Conservation (phyloP, 2,797 vertebrate species). For the Eupleurogrammus muticus region DNA sequence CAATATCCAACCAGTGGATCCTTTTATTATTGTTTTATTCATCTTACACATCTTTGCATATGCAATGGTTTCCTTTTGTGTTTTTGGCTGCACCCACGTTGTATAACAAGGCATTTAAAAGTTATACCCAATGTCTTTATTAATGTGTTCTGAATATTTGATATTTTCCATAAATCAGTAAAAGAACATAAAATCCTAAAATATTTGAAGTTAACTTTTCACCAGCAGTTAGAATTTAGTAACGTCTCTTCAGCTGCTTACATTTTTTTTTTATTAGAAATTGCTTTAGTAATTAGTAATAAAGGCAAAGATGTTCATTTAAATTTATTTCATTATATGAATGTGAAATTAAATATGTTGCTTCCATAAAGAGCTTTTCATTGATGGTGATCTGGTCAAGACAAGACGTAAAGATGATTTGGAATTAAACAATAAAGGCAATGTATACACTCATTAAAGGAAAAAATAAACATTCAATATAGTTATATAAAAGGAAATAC, state of each 20-base stretch:
- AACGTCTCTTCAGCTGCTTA: too few relatives aligned
- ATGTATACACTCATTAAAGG: neutral
- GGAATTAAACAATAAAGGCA: neutral
- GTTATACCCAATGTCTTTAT: neutral
- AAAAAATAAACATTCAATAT: neutral
- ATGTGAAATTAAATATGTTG: too few relatives aligned
- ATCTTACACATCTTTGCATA: neutral
- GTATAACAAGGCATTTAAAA: neutral
- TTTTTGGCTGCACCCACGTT: neutral
- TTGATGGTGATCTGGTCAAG: neutral
- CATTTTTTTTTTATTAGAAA: too few relatives aligned
- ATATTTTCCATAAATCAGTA: neutral
- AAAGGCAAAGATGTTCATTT: too few relatives aligned
- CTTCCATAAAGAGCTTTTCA: too few relatives aligned
- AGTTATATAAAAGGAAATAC: neutral
- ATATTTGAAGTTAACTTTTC: too few relatives aligned
- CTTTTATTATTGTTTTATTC: conserved; percentile 34
- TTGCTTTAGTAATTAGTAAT: too few relatives aligned
- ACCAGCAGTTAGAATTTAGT: too few relatives aligned
- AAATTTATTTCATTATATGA: too few relatives aligned
- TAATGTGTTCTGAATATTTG: conserved; percentile 7
- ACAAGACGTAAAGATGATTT: neutral
- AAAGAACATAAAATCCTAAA: too few relatives aligned
- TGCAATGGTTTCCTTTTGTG: neutral
- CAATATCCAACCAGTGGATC: conserved; percentile 1